Base-by-base conservation (phyloP, 2,888 invertebrate species). In the Agonopterix alstromeriana region DNA sequence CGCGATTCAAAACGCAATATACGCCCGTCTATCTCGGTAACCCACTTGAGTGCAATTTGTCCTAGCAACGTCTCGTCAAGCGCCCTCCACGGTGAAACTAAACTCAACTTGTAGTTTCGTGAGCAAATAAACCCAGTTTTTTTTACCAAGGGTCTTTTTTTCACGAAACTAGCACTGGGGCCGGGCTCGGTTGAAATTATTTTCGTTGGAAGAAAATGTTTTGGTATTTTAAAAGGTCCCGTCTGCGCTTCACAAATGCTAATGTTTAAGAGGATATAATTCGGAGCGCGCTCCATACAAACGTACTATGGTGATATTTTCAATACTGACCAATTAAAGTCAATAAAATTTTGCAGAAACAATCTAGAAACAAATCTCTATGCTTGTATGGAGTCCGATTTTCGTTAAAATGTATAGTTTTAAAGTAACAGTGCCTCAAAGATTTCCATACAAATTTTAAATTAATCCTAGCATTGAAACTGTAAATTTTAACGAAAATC, bases 41-140 rank as follows among this genome's bases (percentile, higher is more conserved):
- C 50, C 61, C 77, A 69, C 78, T 77, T 53, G 78, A 71, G 82
- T 74, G 71, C 77, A 83, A 81, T 83, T 81, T 77, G 79, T 80
- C 78, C 76, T 59, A 70, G 72, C 71, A 57, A 68, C 70, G 73
- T 65, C n/a, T n/a, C 62, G 66, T 58, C 58, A 60, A 81, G 80
- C 60, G 63, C 71, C 60, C 82, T 78, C 65, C 53, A 54, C 63
- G 70, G 66, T 65, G 68, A 73, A 71, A 76, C 75, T 75, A 76
- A 77, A 75, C 78, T 75, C 63, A 75, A 77, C 77, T 76, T 62
- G 70, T 73, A 78, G 72, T 73, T 74, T 65, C 64, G 67, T 65
- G 63, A 70, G 67, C 64, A 64, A 70, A 69, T 66, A 63, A 58
- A 64, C 64, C 58, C 60, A 58, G 54, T 52, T 55, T 56, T 65